Evolutionary conservation across 2,797 vertebrate genomes (phyloP).

Genomic region (Sebastes variabilis): DNA sequence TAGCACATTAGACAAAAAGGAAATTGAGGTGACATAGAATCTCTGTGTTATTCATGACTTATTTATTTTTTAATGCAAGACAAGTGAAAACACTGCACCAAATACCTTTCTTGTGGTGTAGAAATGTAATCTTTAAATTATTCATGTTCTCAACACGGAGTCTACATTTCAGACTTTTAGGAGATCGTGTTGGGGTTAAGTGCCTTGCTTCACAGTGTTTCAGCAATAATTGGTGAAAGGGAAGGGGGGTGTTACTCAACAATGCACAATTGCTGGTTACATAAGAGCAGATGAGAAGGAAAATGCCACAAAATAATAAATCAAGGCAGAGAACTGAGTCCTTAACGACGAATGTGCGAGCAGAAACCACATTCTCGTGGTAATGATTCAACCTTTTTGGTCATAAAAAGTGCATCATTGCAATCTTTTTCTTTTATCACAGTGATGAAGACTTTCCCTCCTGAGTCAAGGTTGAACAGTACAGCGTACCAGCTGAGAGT

Average conservation of each 20-base stretch:
- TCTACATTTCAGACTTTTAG: conserved; percentile 5
- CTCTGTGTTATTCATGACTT: background rate
- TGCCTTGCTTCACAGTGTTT: background rate
- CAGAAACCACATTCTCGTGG: background rate
- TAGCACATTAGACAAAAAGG: background rate
- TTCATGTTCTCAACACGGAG: background rate
- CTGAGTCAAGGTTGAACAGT: background rate
- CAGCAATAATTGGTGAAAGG: background rate
- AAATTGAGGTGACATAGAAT: background rate
- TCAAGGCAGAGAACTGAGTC: background rate
- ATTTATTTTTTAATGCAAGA: conserved; percentile 2
- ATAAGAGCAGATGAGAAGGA: background rate
- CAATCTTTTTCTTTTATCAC: background rate
- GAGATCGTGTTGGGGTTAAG: conserved; percentile 2
- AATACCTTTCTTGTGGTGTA: background rate
- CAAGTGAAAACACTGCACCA: background rate
- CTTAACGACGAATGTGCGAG: background rate
- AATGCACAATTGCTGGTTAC: background rate
- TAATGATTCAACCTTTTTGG: background rate
- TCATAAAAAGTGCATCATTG: background rate
- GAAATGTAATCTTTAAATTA: background rate
- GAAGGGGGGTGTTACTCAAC: background rate
- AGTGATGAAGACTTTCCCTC: background rate
- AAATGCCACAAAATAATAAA: background rate
- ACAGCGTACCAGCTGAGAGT: conserved; percentile 10